Evolutionary conservation across 2,888 invertebrate genomes (phyloP).

Genomic region (Protophormia terraenovae): DNA sequence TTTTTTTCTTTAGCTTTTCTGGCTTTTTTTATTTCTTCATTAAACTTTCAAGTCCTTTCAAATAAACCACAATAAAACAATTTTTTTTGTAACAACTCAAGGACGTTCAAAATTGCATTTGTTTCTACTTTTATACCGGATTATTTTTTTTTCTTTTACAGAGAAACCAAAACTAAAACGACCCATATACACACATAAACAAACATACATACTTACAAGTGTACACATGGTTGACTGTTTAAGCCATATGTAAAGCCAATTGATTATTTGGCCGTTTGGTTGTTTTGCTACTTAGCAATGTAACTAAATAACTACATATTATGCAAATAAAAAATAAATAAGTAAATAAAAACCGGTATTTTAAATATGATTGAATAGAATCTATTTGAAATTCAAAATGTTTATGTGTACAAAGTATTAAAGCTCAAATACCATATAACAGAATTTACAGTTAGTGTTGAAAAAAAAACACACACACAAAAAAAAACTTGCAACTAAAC

Average conservation of each 20-base stretch:
- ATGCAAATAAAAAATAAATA: conserved; percentile 54
- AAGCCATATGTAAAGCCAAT: background rate
- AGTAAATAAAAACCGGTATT: conserved; percentile 46
- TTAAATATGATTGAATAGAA: conserved; percentile 61
- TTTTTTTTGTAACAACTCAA: conserved; percentile 35
- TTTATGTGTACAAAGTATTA: too few species aligned
- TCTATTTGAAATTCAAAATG: conserved; percentile 62
- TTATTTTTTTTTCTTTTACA: background rate
- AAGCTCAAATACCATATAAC: background rate
- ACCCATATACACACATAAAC: conserved; percentile 7
- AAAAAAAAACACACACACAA: background rate
- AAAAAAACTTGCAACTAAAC: background rate
- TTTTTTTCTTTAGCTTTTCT: background rate
- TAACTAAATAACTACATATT: conserved; percentile 32
- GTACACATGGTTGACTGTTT: background rate
- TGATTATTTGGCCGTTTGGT: conserved; percentile 16
- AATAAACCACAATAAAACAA: conserved; percentile 26
- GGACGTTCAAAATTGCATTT: conserved; percentile 25
- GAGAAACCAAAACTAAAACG: conserved; percentile 10
- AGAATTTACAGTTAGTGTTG: conserved; percentile 32
- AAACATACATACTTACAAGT: background rate
- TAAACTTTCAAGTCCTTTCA: conserved; percentile 49
- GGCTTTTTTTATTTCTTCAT: background rate
- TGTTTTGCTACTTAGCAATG: conserved; percentile 7
- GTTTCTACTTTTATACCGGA: conserved; percentile 29